These are phyloP conservation scores for Macroteleia sp. DNA, from an alignment of 2,888 invertebrate species.

Conservation along the genomic window DNA sequence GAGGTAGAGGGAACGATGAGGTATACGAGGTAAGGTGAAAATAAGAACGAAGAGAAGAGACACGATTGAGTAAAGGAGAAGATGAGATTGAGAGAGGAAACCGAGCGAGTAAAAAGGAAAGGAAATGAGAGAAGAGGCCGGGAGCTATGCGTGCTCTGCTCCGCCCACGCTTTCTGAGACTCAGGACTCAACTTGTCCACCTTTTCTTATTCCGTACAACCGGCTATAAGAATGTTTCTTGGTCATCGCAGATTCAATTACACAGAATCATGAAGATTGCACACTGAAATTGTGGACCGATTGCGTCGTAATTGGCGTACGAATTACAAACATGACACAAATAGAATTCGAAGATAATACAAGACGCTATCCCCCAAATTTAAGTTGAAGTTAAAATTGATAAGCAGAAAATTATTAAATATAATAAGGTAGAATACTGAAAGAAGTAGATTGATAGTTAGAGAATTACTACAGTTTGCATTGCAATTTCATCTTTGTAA, in stretches of 20 bases:
- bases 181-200: constrained; percentile 83
- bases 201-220: constrained; percentile 80
- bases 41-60: constrained; percentile 69
- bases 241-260: constrained; percentile 62
- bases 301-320: constrained; percentile 48
- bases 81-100: constrained; percentile 53
- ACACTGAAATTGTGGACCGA: constrained; percentile 51
- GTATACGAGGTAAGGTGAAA: constrained; percentile 71
- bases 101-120: constrained; percentile 36
- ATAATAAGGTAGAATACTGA: too few relatives aligned
- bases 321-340: constrained; percentile 49
- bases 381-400: neutral
- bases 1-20: constrained; percentile 72
- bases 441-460: too few relatives aligned
- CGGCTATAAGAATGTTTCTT: constrained; percentile 76
- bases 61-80: constrained; percentile 53
- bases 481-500: too few relatives aligned
- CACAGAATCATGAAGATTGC: constrained; percentile 55
- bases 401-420: too few relatives aligned
- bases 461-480: too few relatives aligned
- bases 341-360: constrained; percentile 27
- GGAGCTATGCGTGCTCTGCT: constrained; percentile 81
- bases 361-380: neutral
- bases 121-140: constrained; percentile 61
- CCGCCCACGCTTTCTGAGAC: constrained; percentile 82